Percentiles rank a stretch among this genome's conserved stretches.
These are phyloP conservation scores for Turnix velox DNA, from an alignment of 2,113 vertebrate genomes.

Conservation along the genomic window DNA sequence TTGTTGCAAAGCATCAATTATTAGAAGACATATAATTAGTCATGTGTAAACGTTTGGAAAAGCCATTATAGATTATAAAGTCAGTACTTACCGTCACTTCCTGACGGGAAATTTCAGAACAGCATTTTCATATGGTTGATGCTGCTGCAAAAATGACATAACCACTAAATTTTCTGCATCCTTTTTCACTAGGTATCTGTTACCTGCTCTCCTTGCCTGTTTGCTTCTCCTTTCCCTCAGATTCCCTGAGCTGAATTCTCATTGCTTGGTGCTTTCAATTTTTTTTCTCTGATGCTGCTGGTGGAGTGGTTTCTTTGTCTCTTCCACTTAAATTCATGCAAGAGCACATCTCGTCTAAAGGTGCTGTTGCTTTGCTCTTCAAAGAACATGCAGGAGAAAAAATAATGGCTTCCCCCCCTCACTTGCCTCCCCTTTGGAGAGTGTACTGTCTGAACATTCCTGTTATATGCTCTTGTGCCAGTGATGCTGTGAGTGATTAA, in stretches of 20 bases:
- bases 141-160: background rate
- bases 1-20: background rate
- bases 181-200: background rate
- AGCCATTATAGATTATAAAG: background rate
- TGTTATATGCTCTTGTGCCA: constrained; percentile 14
- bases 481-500: constrained; percentile 62
- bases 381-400: background rate
- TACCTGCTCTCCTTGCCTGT: constrained; percentile 26
- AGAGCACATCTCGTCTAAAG: constrained; percentile 26
- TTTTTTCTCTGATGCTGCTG: background rate
- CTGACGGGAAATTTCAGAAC: background rate
- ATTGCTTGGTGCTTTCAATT: background rate
- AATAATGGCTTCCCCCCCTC: background rate
- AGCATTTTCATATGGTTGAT: background rate
- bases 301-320: constrained; percentile 36
- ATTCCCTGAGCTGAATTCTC: constrained; percentile 8
- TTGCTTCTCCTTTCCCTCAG: background rate
- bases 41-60: background rate
- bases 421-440: background rate
- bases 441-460: constrained; percentile 2
- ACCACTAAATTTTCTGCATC: background rate
- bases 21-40: background rate
- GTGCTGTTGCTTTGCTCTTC: constrained; percentile 44
- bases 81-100: constrained; percentile 42
- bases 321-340: constrained; percentile 30